A percentile compares a stretch with the other conserved stretches of the same genome.
phyloP scores from a whole-genome alignment of 2,888 invertebrate genomes.

The Yponomeuta sedellus region DNA sequence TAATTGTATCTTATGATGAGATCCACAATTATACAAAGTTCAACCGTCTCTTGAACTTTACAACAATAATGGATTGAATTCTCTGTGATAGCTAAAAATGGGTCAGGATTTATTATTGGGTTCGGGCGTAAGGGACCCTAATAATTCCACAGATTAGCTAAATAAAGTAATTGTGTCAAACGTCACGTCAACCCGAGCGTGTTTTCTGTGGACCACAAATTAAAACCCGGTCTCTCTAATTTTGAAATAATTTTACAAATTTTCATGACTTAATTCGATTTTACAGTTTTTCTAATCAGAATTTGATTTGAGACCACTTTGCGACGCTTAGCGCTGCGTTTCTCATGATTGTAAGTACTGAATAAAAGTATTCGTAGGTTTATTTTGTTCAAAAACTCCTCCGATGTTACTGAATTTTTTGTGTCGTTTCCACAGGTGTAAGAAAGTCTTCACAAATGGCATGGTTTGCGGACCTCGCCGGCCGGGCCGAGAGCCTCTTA shows the following conservation, averaged over 20 bases:
- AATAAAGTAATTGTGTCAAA: too few species aligned
- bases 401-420: too few species aligned
- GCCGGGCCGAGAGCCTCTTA: constrained; percentile 84
- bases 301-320: background rate
- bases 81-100: too few species aligned
- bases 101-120: too few species aligned
- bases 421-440: background rate
- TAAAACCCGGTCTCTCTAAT: background rate
- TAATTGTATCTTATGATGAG: too few species aligned
- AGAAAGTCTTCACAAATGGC: constrained; percentile 68
- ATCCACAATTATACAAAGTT: too few species aligned
- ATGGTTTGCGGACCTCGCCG: constrained; percentile 84
- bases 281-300: background rate
- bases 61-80: too few species aligned
- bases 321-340: background rate
- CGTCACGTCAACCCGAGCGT: too few species aligned
- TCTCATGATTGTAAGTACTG: background rate
- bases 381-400: background rate
- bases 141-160: too few species aligned
- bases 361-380: background rate
- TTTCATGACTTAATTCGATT: background rate
- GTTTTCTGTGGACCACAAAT: too few species aligned
- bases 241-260: background rate
- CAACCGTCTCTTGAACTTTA: too few species aligned
- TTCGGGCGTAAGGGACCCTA: too few species aligned